Evolutionary conservation across 2,888 invertebrate genomes (phyloP).

Genomic region (Hipparchia semele): DNA sequence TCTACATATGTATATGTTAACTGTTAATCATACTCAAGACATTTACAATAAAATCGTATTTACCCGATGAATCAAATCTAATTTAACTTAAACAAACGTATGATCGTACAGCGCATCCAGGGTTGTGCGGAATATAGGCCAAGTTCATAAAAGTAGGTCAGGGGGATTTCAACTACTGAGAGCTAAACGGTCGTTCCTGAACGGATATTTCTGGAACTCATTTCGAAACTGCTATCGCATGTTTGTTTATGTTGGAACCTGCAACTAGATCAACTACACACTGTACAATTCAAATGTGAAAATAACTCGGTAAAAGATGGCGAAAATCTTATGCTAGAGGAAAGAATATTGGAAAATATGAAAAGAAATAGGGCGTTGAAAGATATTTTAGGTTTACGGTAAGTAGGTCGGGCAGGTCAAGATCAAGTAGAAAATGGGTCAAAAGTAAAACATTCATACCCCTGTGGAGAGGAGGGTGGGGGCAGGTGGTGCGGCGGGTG

Average conservation of each 20-base stretch:
- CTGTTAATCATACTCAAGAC: too few species aligned
- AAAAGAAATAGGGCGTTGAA: constrained; percentile 4
- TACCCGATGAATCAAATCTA: constrained; percentile 37
- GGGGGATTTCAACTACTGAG: constrained; percentile 64
- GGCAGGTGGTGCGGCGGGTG: constrained; percentile 33
- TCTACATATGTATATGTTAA: too few species aligned
- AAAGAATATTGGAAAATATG: neutral
- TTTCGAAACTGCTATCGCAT: constrained; percentile 40
- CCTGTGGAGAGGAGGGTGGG: constrained; percentile 41
- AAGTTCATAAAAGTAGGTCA: constrained; percentile 76
- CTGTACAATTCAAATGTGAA: constrained; percentile 9
- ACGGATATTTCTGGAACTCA: constrained; percentile 60
- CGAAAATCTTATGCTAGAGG: neutral
- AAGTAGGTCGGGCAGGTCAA: constrained; percentile 58
- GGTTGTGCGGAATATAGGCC: constrained; percentile 65
- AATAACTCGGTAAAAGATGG: constrained; percentile 7
- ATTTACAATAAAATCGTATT: constrained; percentile 11
- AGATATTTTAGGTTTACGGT: constrained; percentile 19
- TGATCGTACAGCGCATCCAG: constrained; percentile 36
- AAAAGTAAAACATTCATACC: constrained; percentile 59
- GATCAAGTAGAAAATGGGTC: constrained; percentile 70
- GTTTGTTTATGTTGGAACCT: constrained; percentile 35
- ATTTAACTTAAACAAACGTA: constrained; percentile 33
- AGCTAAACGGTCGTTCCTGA: constrained; percentile 57
- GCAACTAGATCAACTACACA: constrained; percentile 27